Percentiles rank a stretch among this genome's conserved stretches.
Evolutionary conservation across 37 sponge, comb jelly and placozoan species (phyloP).

Genomic region (Chondrilla cf. caribensis): DNA sequence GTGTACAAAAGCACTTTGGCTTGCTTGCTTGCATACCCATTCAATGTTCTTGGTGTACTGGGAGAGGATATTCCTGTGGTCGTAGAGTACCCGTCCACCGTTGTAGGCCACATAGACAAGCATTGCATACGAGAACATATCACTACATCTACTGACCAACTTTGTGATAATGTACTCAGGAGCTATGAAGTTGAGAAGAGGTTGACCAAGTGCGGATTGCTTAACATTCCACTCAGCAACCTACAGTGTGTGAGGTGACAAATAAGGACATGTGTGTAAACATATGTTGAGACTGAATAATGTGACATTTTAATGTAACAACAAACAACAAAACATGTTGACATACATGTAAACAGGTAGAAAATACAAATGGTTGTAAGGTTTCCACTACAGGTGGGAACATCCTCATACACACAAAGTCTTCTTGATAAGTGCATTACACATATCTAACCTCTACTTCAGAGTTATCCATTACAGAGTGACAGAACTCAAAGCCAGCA

Average conservation of each 20-base stretch:
- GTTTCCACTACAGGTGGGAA: no score
- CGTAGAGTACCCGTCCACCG: conserved; percentile 54
- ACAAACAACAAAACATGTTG: no score
- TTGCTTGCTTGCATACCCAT: conserved; percentile 32
- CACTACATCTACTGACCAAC: conserved; percentile 30
- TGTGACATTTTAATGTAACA: no score
- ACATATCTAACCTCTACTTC: conserved; percentile 4
- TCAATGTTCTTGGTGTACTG: conserved; percentile 73
- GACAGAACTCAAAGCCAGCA: conserved; percentile 75
- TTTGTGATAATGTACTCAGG: conserved; percentile 67
- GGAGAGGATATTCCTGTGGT: conserved; percentile 51
- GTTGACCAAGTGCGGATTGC: conserved; percentile 37
- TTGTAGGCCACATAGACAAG: conserved; percentile 66
- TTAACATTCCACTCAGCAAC: conserved; percentile 54
- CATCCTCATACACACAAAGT: no score
- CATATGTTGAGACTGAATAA: neutral
- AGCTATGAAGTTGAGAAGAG: conserved; percentile 75
- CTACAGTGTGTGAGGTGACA: conserved; percentile 22
- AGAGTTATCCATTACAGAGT: neutral
- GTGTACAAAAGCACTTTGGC: no score
- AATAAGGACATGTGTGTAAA: neutral
- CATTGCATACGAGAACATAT: conserved; percentile 78
- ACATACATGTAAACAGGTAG: no score
- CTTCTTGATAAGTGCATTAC: no score
- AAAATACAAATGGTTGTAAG: no score